Evolutionary conservation across 2,888 invertebrate species (phyloP), one percentile per base, ranked within the genome.

Genomic region (Dicycla oo): DNA sequence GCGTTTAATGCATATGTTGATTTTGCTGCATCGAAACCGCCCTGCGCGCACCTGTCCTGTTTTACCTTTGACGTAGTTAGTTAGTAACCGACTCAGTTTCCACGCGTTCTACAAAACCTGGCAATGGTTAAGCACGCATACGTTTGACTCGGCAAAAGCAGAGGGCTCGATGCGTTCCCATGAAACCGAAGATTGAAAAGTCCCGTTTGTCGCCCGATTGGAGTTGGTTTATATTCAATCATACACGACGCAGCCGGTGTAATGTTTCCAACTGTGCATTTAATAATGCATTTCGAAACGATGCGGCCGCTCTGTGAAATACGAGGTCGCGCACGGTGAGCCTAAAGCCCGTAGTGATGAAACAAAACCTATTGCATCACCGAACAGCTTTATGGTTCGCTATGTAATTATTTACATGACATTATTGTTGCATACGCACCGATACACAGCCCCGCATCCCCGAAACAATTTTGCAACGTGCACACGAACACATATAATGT

Each of bases 271-370:
- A 93, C 93, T 94, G 94, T 95, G 95, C 95, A 95, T 94, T 95
- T 90, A 94, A 85, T 85, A 85, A 95, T 95, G 94, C 95, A 94
- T 96, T 95, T 96, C 95, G 95, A 94, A 94, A 96, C 92, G 95
- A 93, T 93, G 94, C 94, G 93, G 93, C 92, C 92, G 92, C 90
- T 92, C 93, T 93, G 92, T 93, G 94, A 93, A 93, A 93, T 91
- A 91, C 95, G 95, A 95, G 95, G 95, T 92, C 95, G 94, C 88
- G 88, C 87, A 91, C 92, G 89, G 93, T 94, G 92, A 92, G 93
- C 93, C 94, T 89, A 91, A 93, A 94, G 93, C 93, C 93, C 89
- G 83, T 88, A 87, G 91, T 95, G 95, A 93, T 92, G 95, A 95
- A 95, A 95, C 94, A 93, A 94, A 94, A 93, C 93, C 92, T 88